Evolutionary conservation across 2,797 vertebrate genomes (phyloP).

Genomic region (Bucorvus abyssinicus): DNA sequence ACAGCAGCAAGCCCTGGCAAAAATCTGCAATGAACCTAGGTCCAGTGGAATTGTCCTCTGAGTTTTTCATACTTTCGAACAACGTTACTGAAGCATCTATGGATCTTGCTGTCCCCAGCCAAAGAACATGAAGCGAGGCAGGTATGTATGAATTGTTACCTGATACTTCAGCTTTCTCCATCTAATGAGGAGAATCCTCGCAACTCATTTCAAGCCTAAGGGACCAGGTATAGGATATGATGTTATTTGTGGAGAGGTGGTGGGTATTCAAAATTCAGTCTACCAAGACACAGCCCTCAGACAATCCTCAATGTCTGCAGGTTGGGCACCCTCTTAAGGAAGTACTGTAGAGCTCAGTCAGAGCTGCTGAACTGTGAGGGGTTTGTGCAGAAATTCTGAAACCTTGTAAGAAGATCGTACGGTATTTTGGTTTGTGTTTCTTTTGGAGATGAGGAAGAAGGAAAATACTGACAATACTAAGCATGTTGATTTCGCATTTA

Average conservation of each 20-base stretch:
- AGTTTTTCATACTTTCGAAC: background rate
- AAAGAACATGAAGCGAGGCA: background rate
- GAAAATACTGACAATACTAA: background rate
- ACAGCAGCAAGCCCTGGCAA: background rate
- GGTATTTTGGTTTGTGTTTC: background rate
- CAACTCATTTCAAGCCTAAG: background rate
- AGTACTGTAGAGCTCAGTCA: background rate
- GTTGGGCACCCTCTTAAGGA: background rate
- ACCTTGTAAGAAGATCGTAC: background rate
- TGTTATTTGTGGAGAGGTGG: background rate
- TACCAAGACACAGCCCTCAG: background rate
- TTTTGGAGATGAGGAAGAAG: background rate
- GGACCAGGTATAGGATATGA: background rate
- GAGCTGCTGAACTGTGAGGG: background rate
- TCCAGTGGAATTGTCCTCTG: background rate
- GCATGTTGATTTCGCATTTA: background rate
- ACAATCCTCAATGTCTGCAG: background rate
- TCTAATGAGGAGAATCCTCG: background rate
- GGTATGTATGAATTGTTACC: too few relatives aligned
- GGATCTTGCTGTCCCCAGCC: background rate
- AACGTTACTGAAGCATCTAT: background rate
- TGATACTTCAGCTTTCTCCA: background rate
- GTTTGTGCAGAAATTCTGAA: background rate
- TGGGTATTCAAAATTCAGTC: background rate
- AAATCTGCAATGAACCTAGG: background rate